Conservation (phyloP, 2,797 vertebrate genomes). For the Perodicticus potto region DNA sequence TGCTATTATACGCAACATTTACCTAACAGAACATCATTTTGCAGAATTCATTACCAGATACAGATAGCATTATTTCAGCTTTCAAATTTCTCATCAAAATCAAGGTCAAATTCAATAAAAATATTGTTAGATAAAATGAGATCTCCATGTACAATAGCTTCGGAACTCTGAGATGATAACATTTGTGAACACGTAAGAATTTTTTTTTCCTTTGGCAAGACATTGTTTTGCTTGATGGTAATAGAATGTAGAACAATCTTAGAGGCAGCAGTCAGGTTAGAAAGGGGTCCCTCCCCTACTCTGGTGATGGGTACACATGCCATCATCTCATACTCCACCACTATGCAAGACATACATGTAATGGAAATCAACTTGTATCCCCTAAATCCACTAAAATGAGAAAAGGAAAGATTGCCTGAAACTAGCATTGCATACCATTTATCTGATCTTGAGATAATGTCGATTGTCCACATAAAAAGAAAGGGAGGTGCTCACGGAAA, state of each 20-base stretch:
- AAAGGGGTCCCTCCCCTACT: not conserved
- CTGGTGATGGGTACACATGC: not conserved
- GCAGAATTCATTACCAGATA: not conserved
- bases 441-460: not conserved
- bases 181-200: not conserved
- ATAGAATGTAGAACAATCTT: not conserved
- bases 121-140: conserved; percentile 16
- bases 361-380: not conserved
- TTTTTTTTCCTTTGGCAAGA: conserved; percentile 11
- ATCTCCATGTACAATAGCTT: not conserved
- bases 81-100: conserved; percentile 61
- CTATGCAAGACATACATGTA: not conserved
- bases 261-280: not conserved
- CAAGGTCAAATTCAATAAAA: conserved; percentile 41
- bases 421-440: not conserved
- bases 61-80: not conserved
- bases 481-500: not conserved
- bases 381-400: not conserved
- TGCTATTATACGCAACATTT: not conserved
- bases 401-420: not conserved
- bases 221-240: not conserved
- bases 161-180: conserved; percentile 1
- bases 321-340: not conserved
- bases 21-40: not conserved
- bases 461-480: not conserved